Conservation (phyloP, 2,113 vertebrate genomes). For the Lagopus muta region DNA sequence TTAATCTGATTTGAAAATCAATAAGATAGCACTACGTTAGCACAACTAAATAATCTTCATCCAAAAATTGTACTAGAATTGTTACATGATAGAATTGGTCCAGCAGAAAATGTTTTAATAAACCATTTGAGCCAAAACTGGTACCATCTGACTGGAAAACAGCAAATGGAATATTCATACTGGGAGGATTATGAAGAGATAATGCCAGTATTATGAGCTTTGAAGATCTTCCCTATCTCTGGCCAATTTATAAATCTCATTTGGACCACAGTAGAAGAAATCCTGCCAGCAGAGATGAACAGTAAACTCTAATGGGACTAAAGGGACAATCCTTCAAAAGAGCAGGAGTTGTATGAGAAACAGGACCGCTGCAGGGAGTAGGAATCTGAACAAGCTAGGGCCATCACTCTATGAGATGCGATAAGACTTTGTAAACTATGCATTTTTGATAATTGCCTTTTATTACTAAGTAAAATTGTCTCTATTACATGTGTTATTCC, state of each 20-base stretch:
- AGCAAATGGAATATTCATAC: conserved; percentile 31
- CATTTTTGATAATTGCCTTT: background rate
- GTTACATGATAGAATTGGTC: background rate
- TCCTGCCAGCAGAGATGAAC: background rate
- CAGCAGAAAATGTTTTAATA: conserved; percentile 23
- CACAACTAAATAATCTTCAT: background rate
- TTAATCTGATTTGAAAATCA: background rate
- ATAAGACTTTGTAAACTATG: background rate
- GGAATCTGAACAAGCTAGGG: background rate
- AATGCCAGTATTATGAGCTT: conserved; percentile 45
- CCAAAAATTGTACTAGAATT: background rate
- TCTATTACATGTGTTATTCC: background rate
- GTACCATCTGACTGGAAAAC: conserved; percentile 16
- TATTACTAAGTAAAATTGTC: background rate
- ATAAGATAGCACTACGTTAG: background rate
- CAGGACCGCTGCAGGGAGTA: background rate
- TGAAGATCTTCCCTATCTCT: background rate
- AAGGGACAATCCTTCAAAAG: background rate
- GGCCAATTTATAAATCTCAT: conserved; percentile 28
- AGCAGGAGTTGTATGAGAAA: background rate
- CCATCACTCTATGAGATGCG: background rate
- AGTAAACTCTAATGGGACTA: background rate
- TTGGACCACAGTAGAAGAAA: background rate
- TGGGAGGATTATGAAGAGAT: conserved; percentile 10
- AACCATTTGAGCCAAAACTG: conserved; percentile 8